Evolutionary conservation across 2,888 invertebrate genomes (phyloP), one percentile per base, ranked within the genome.

Genomic region (Chrysotoxum bicinctum): DNA sequence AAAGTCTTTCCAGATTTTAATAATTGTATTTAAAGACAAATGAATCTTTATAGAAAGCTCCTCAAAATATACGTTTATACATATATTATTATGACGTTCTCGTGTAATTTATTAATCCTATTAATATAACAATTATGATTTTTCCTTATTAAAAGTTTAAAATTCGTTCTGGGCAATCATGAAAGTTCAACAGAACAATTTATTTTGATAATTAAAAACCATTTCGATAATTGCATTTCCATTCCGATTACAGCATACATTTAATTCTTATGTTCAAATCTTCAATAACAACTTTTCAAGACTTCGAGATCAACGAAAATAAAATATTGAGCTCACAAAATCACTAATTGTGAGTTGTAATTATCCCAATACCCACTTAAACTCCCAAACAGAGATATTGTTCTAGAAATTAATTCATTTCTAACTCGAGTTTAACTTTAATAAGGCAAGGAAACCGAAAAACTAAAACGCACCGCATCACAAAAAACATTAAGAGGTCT

Each of bases 301-400:
- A n/a, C n/a, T 26, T 26, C 56, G 35, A 56, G 56, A 21, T 35
- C 35, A 56, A 32, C 19, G 1, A 12, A 14, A 32, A 14, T 12
- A 21, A 40, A 56, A 23, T 45, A 72, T 66, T 72, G 72, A 69
- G 72, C 62, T 21, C 56, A 70, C 21, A 21, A 45, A 32, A 54
- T 45, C 30, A 26, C 16, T 40, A n/a, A 64, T 1, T 9, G 1
- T 69, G 56, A 66, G 37, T 70, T 60, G 8, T 70, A 72, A 45
- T 37, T 48, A n/a, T 58, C 35, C 26, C 76, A 35, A 23, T 70
- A 60, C 68, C 84, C 75, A 72, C 75, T 80, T 75, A 60, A 30
- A 23, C 21, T 56, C 5, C 84, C 80, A 84, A 80, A 72, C 80
- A 68, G 40, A 68, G 80, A 66, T 16, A 21, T 68, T 10, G 43